phyloP scores from a whole-genome alignment of 1,140 invertebrate species.

The Adelges cooleyi region DNA sequence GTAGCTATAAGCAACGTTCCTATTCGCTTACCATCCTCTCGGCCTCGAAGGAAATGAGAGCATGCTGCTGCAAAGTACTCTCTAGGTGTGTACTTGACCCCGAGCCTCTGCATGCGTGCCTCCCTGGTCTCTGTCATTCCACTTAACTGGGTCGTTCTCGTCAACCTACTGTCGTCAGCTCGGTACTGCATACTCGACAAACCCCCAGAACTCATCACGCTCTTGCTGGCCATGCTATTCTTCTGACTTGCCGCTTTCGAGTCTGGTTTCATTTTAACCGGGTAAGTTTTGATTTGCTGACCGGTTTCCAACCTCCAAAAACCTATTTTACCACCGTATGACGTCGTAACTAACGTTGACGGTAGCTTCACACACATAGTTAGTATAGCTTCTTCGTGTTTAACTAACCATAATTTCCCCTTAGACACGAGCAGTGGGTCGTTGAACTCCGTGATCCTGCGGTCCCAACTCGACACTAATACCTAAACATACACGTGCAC shows the following conservation, averaged over 20 bases:
- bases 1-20: background rate
- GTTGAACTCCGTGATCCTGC: conserved; percentile 54
- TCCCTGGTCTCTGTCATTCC: background rate
- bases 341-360: conserved; percentile 52
- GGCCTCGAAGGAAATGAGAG: background rate
- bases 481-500: conserved; percentile 41
- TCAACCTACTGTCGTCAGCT: too few species aligned
- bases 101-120: background rate
- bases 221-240: background rate
- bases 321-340: conserved; percentile 62
- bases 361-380: conserved; percentile 46
- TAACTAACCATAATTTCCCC: conserved; percentile 50
- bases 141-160: too few species aligned
- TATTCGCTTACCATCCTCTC: background rate
- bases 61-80: background rate
- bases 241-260: background rate
- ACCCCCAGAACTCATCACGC: background rate
- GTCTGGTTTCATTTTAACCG: background rate
- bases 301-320: conserved; percentile 64
- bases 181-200: too few species aligned
- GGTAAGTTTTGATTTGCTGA: conserved; percentile 44
- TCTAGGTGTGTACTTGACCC: background rate
- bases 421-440: conserved; percentile 44
- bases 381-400: conserved; percentile 62
- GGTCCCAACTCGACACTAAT: conserved; percentile 58